phyloP scores from a whole-genome alignment of 2,888 invertebrate genomes.

The Tuta absoluta region DNA sequence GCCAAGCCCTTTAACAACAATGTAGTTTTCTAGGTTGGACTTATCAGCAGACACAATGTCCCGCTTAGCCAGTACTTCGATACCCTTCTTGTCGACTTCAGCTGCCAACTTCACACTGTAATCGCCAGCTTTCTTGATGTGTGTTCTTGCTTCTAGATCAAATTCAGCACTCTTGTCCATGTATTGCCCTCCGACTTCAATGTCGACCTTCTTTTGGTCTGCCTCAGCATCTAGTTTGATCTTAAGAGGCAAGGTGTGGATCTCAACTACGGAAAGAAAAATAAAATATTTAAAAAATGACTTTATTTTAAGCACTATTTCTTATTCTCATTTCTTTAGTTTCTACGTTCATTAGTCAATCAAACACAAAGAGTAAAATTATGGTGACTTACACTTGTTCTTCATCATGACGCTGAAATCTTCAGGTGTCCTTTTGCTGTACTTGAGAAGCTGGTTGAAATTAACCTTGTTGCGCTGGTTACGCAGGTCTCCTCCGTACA shows the following conservation, averaged over 20 bases:
- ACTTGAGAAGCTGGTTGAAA: constrained; percentile 68
- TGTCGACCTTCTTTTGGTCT: constrained; percentile 78
- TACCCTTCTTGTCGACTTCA: constrained; percentile 53
- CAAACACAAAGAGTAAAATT: not conserved
- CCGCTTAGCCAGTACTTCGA: constrained; percentile 80
- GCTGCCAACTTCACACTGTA: constrained; percentile 64
- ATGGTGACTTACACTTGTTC: constrained; percentile 68
- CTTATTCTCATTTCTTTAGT: no score
- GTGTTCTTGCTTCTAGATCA: constrained; percentile 78
- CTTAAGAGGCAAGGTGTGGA: constrained; percentile 77
- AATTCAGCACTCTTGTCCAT: constrained; percentile 82
- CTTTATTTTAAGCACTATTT: no score
- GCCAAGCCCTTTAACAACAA: constrained; percentile 82
- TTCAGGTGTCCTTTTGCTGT: constrained; percentile 54
- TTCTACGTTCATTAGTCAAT: no score
- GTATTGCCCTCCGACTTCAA: constrained; percentile 81
- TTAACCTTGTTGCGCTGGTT: constrained; percentile 79
- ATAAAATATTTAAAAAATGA: constrained; percentile 2
- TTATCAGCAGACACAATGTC: constrained; percentile 79
- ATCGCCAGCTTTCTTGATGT: constrained; percentile 68
- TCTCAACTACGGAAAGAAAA: constrained; percentile 66
- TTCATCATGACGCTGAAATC: constrained; percentile 76
- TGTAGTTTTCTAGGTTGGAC: constrained; percentile 82
- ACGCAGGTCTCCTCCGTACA: constrained; percentile 83
- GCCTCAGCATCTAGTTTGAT: constrained; percentile 79